phyloP scores from a whole-genome alignment of 2,113 vertebrate species.

The Pycnonotus jocosus region DNA sequence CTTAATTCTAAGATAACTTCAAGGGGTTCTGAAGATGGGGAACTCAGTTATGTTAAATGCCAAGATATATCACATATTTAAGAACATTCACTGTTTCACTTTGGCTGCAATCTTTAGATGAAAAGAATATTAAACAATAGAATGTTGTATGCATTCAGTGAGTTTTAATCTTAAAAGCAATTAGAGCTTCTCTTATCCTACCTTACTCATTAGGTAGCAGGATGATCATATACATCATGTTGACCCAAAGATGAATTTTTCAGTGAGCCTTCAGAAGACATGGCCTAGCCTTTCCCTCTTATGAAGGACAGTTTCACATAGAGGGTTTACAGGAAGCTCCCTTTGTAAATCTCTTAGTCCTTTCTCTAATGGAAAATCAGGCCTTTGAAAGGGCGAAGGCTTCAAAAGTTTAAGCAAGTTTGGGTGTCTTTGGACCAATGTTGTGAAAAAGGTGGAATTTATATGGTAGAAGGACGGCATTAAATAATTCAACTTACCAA shows the following conservation, averaged over 20 bases:
- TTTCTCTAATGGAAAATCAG: neutral
- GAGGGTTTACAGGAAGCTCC: neutral
- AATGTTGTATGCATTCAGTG: neutral
- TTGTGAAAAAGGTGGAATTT: neutral
- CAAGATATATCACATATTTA: neutral
- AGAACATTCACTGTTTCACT: neutral
- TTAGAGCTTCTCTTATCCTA: neutral
- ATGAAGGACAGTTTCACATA: neutral
- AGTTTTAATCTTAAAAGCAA: neutral
- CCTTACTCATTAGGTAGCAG: neutral
- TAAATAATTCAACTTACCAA: neutral
- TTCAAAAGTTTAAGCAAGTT: neutral
- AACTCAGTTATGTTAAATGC: neutral
- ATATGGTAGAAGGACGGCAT: neutral
- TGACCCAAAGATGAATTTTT: neutral
- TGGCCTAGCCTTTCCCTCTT: no score
- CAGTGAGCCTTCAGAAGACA: neutral
- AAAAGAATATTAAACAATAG: neutral
- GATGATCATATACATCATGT: rapidly evolving
- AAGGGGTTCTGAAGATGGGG: neutral
- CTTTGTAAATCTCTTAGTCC: neutral
- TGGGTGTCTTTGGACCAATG: neutral
- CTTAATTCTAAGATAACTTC: neutral
- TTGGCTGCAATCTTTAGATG: neutral
- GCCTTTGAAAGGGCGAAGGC: neutral